Evolutionary conservation across 2,113 vertebrate genomes (phyloP).

Genomic region (Erythrocebus patas): DNA sequence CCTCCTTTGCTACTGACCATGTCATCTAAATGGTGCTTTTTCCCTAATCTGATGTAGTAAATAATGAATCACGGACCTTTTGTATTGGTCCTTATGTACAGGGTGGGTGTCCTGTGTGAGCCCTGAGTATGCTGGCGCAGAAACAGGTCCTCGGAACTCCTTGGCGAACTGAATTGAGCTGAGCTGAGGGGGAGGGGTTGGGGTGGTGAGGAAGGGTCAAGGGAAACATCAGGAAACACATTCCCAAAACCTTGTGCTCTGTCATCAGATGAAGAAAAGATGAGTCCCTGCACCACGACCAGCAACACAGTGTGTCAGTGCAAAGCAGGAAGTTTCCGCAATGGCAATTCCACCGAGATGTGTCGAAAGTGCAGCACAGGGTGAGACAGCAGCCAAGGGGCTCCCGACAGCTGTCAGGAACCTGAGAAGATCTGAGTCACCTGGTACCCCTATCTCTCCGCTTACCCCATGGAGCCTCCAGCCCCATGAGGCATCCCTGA

Average conservation of each 20-base stretch:
- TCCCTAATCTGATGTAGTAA: neutral
- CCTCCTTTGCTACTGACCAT: neutral
- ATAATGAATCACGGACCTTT: neutral
- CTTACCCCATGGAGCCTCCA: neutral
- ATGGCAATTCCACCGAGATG: neutral
- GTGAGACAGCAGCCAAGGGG: neutral
- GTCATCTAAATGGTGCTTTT: neutral
- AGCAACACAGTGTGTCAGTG: neutral
- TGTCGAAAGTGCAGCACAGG: neutral
- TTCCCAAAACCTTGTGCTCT: neutral
- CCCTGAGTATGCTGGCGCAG: neutral
- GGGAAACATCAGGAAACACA: neutral
- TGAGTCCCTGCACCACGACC: fast-evolving
- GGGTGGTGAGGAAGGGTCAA: neutral
- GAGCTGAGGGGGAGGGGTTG: neutral
- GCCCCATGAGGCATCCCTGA: neutral
- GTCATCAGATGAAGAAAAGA: neutral
- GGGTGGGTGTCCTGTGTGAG: neutral
- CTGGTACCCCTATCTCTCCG: neutral
- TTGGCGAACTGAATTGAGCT: neutral
- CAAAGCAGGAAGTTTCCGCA: neutral
- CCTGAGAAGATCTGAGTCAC: neutral
- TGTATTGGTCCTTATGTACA: too few relatives aligned
- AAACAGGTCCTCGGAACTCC: neutral
- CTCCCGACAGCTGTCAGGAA: neutral